Evolutionary conservation across 1,140 invertebrate genomes (phyloP).

Genomic region (Aphaenogaster rudis): DNA sequence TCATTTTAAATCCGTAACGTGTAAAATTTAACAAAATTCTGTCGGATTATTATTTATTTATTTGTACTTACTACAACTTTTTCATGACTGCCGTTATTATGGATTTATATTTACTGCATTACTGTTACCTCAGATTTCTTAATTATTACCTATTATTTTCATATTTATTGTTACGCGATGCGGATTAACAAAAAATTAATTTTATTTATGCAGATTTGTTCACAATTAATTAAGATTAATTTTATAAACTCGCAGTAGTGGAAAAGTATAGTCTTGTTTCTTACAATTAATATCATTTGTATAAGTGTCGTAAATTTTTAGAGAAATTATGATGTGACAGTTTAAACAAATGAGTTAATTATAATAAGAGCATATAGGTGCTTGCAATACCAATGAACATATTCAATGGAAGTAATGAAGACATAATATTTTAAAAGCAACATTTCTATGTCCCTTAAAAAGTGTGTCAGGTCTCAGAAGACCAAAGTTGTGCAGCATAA

Average conservation of each 20-base stretch:
- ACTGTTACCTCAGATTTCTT: background rate
- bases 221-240: background rate
- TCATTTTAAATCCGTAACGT: background rate
- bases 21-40: background rate
- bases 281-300: background rate
- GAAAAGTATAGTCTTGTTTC: background rate
- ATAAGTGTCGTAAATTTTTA: background rate
- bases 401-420: background rate
- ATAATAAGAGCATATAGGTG: background rate
- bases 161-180: background rate
- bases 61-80: background rate
- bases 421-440: slow-evolving; percentile 19
- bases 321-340: background rate
- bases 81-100: background rate
- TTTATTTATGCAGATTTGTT: background rate
- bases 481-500: slow-evolving; percentile 20
- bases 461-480: background rate
- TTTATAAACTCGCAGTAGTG: background rate
- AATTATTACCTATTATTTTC: background rate
- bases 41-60: background rate
- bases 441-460: background rate
- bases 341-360: slow-evolving; percentile 13
- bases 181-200: background rate
- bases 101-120: background rate
- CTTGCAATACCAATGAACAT: background rate